These are phyloP conservation scores for Selene dorsalis DNA, from an alignment of 2,797 vertebrate species.

Conservation along the genomic window DNA sequence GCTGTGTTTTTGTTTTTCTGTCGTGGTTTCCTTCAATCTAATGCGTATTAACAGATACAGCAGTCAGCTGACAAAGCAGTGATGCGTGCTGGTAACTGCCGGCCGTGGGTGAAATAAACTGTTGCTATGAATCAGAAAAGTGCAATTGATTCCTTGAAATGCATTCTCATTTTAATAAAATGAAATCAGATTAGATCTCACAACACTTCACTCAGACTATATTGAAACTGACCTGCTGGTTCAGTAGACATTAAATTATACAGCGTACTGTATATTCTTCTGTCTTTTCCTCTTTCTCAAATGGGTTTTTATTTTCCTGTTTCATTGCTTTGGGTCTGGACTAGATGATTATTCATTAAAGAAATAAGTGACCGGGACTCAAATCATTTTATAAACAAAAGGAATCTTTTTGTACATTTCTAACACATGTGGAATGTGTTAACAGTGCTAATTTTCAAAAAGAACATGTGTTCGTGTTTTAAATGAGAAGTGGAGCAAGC, in stretches of 20 bases:
- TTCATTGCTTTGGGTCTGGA: slow-evolving; percentile 43
- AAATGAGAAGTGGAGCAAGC: slow-evolving; percentile 41
- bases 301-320: slow-evolving; percentile 22
- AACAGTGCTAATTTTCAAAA: background rate
- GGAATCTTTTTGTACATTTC: slow-evolving; percentile 17
- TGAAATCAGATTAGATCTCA: slow-evolving; percentile 77
- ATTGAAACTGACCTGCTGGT: slow-evolving; percentile 81
- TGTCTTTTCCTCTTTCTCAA: slow-evolving; percentile 25
- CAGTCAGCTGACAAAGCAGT: slow-evolving; percentile 13
- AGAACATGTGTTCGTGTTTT: slow-evolving; percentile 7
- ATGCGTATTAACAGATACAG: slow-evolving; percentile 30
- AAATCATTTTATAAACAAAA: slow-evolving; percentile 39
- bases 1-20: slow-evolving; percentile 19
- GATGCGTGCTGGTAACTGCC: slow-evolving; percentile 11
- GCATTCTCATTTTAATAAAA: slow-evolving; percentile 79
- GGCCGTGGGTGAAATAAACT: slow-evolving; percentile 59
- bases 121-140: slow-evolving; percentile 68
- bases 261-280: slow-evolving; percentile 46
- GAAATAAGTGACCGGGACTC: slow-evolving; percentile 46
- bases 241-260: slow-evolving; percentile 76
- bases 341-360: slow-evolving; percentile 50
- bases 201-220: slow-evolving; percentile 79
- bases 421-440: slow-evolving; percentile 20
- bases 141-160: slow-evolving; percentile 71
- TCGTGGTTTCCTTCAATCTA: slow-evolving; percentile 12